Conservation (phyloP, 2,113 vertebrate species). For the Poeciliopsis turrubarensis region DNA sequence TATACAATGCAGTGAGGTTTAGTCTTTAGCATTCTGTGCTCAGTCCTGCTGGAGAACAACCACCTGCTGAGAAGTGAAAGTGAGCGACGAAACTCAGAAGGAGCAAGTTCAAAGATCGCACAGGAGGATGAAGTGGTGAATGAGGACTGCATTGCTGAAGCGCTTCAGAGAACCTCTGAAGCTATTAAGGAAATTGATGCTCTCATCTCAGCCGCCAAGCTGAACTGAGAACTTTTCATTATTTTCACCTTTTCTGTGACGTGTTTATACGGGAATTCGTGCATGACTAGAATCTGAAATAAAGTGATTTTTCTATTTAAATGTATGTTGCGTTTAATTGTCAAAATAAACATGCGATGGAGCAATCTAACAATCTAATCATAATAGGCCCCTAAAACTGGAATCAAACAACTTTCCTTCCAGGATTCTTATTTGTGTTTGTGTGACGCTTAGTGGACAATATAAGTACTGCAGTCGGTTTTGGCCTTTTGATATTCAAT, state of each 20-base stretch:
- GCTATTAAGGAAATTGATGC: constrained; percentile 75
- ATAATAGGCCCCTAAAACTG: no score
- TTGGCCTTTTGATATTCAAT: no score
- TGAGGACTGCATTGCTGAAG: constrained; percentile 56
- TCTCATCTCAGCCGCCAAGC: constrained; percentile 50
- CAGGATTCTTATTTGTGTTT: no score
- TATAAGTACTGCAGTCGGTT: no score
- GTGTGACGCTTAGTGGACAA: no score
- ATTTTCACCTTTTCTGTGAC: neutral
- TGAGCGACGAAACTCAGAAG: neutral
- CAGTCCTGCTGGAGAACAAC: constrained; percentile 76
- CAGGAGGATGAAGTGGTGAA: constrained; percentile 15
- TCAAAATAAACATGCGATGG: neutral
- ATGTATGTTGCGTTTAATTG: neutral
- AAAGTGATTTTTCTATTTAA: constrained; percentile 4
- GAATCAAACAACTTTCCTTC: no score
- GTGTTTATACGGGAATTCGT: neutral
- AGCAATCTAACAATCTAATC: neutral
- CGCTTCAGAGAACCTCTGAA: constrained; percentile 72
- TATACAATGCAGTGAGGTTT: neutral
- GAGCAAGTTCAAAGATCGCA: constrained; percentile 4
- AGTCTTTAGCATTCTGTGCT: constrained; percentile 52
- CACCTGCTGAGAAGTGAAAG: constrained; percentile 27
- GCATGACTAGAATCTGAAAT: neutral
- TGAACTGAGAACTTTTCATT: constrained; percentile 1